Conservation (phyloP, 2,113 vertebrate species). For the Phodopus roborovskii region DNA sequence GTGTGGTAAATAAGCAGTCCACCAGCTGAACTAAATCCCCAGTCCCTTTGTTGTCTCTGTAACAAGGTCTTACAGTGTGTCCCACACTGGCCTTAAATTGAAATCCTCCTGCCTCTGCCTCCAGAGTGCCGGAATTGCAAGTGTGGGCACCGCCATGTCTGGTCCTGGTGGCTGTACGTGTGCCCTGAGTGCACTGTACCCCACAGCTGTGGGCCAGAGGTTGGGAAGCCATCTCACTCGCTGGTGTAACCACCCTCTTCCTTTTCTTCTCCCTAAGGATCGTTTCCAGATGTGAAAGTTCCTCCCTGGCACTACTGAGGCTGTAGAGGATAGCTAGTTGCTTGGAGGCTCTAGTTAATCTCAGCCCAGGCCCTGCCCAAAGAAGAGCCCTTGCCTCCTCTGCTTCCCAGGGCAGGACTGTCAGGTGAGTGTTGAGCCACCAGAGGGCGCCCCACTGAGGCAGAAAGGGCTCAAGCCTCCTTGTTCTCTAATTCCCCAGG, state of each 20-base stretch:
- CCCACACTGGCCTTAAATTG: background rate
- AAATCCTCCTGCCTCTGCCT: background rate
- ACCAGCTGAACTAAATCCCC: no score
- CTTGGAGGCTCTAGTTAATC: background rate
- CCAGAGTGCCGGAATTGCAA: background rate
- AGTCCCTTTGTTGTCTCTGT: background rate
- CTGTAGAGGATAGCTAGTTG: background rate
- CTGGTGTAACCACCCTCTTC: background rate
- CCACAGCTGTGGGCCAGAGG: background rate
- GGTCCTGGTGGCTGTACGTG: background rate
- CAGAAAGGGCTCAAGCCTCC: background rate
- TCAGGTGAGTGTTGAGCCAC: constrained; percentile 47
- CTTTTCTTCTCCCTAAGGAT: constrained; percentile 46
- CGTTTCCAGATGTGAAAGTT: constrained; percentile 69
- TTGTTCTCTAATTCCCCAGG: background rate
- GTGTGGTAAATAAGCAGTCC: background rate
- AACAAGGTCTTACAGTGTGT: background rate
- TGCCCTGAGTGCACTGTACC: background rate
- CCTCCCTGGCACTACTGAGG: background rate
- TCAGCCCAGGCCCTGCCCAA: constrained; percentile 6
- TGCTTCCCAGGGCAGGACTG: constrained; percentile 2
- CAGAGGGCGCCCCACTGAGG: background rate
- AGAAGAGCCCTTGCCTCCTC: background rate
- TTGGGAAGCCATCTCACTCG: background rate
- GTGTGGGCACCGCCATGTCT: background rate